A percentile compares a stretch with the other conserved stretches of the same genome.
Conservation (phyloP, 1,140 invertebrate genomes). For the Goniozus legneri region DNA sequence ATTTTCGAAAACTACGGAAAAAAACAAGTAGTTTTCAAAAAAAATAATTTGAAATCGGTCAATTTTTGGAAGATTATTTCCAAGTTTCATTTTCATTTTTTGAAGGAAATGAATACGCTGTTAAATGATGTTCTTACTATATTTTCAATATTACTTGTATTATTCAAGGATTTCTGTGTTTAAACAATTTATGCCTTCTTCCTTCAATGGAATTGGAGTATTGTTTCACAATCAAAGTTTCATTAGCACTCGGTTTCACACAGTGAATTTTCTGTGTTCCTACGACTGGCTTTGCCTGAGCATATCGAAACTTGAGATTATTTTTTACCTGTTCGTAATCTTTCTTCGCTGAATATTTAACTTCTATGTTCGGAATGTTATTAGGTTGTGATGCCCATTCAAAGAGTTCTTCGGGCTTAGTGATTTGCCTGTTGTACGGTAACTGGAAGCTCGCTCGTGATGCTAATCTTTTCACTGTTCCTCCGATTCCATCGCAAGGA, state of each 20-base stretch:
- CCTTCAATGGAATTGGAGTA: too few relatives aligned
- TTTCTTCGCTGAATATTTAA: conserved; percentile 7
- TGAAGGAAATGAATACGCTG: too few relatives aligned
- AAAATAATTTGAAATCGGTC: too few relatives aligned
- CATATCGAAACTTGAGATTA: conserved; percentile 11
- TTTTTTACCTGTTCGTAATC: conserved; percentile 13
- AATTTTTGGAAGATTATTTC: too few relatives aligned
- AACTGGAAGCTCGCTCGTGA: background rate
- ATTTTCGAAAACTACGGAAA: too few relatives aligned
- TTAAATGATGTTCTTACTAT: too few relatives aligned
- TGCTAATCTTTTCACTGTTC: background rate
- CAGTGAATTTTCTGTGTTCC: conserved; percentile 13
- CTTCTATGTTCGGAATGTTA: background rate
- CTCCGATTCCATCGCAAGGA: conserved; percentile 15
- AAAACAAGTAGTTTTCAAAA: too few relatives aligned
- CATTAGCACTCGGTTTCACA: conserved; percentile 16
- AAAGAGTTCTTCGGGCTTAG: background rate
- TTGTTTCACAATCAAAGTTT: too few relatives aligned
- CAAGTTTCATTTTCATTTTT: too few relatives aligned
- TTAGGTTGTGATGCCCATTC: background rate
- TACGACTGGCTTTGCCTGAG: conserved; percentile 22
- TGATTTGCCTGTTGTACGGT: background rate
- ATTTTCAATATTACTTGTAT: too few relatives aligned
- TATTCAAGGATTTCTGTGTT: too few relatives aligned
- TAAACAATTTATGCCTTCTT: too few relatives aligned